Evolutionary conservation across 2,888 invertebrate genomes (phyloP).

Genomic region (Amphipyra berbera): DNA sequence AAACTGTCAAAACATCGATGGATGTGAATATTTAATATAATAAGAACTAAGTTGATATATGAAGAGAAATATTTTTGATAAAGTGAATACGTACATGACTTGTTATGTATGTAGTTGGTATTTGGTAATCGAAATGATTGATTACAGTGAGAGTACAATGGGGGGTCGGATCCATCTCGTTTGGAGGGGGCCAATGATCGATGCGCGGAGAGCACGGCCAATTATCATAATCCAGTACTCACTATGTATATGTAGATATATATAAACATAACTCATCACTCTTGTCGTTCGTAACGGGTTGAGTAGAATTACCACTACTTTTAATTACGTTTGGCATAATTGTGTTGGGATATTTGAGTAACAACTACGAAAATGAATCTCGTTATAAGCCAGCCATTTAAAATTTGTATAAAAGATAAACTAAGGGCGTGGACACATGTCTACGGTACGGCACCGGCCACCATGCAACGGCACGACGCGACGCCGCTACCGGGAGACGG

Average conservation of each 20-base stretch:
- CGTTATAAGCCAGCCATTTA: too few relatives aligned
- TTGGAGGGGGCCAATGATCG: constrained; percentile 61
- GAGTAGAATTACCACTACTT: too few relatives aligned
- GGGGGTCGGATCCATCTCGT: constrained; percentile 52
- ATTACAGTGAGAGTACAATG: constrained; percentile 57
- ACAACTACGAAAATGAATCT: too few relatives aligned
- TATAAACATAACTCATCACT: constrained; percentile 2
- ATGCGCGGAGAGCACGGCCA: constrained; percentile 56
- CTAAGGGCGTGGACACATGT: too few relatives aligned
- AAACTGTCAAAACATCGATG: constrained; percentile 36
- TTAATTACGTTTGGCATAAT: too few relatives aligned
- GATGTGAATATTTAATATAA: constrained; percentile 37
- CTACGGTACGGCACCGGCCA: too few relatives aligned
- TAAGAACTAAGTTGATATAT: constrained; percentile 19
- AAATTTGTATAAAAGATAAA: too few relatives aligned
- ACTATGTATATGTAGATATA: constrained; percentile 1
- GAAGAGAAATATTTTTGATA: constrained; percentile 39
- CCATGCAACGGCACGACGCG: too few relatives aligned
- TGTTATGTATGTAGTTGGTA: constrained; percentile 48
- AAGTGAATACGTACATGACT: constrained; percentile 37
- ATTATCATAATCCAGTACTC: constrained; percentile 61
- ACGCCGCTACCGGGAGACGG: too few relatives aligned
- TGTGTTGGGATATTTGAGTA: too few relatives aligned
- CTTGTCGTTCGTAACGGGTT: not conserved
- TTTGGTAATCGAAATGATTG: constrained; percentile 62